Percentiles rank a stretch among this genome's conserved stretches.
Conservation (phyloP, 2,797 vertebrate species). For the Ctenopoma multispine region DNA sequence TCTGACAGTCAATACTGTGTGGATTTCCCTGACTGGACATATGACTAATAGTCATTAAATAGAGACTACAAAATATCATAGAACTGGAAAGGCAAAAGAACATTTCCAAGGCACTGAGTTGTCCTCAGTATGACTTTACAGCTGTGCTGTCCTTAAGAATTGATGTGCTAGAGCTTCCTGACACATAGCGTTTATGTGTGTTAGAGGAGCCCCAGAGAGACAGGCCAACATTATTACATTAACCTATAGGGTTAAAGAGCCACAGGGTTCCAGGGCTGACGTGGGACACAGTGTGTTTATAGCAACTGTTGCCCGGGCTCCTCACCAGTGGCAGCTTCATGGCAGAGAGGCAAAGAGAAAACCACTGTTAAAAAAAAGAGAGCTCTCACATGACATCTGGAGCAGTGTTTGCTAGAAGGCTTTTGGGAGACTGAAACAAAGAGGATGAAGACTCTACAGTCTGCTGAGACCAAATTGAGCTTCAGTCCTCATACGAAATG, state of each 20-base stretch:
- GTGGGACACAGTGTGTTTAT: neutral
- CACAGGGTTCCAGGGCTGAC: neutral
- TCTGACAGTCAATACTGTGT: too few species aligned
- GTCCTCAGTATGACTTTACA: neutral
- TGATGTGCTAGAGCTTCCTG: neutral
- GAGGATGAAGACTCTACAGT: neutral
- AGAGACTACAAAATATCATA: neutral
- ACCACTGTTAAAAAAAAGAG: conserved; percentile 15
- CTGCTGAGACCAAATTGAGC: neutral
- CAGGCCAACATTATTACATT: too few species aligned
- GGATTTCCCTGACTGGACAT: too few species aligned
- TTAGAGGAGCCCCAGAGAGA: neutral
- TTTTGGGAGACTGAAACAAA: conserved; percentile 2
- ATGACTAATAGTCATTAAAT: too few species aligned
- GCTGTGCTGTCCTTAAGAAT: neutral
- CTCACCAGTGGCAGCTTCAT: neutral
- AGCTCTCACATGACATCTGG: conserved; percentile 27
- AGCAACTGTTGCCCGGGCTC: conserved; percentile 2
- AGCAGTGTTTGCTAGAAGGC: neutral
- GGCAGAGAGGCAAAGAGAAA: conserved; percentile 26
- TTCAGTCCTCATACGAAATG: neutral
- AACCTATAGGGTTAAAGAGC: neutral
- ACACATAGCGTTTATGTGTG: neutral
- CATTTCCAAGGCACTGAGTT: neutral
- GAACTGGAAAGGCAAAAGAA: neutral